Evolutionary conservation across 1,140 invertebrate genomes (phyloP), one percentile per base, ranked within the genome.

Genomic region (Neoseiulus cucumeris): DNA sequence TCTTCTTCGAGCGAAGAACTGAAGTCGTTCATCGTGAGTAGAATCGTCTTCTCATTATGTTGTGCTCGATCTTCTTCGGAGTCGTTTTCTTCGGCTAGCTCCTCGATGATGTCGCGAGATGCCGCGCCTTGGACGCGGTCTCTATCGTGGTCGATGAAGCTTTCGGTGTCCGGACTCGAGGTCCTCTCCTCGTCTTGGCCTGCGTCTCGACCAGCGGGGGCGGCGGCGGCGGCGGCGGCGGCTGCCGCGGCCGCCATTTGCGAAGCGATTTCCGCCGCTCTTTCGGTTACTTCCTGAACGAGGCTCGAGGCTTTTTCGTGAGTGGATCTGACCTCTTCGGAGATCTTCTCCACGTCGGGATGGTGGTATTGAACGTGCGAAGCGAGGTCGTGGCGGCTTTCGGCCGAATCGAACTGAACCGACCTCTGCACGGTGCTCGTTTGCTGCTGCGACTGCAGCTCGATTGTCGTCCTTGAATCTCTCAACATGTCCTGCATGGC

Each of bases 131-230:
- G 33, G 33, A 9, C 33, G 6, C 51, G 14, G 22, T 59, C 51
- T 33, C 33, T 59, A 1, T 59, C 51, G 51, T 59, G 51, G 22
- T 59, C 51, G 22, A 59, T 59, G 33, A 59, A 59, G 51, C 51
- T 59, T 25, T 59, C 51, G 25, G 51, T 59, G 22, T 59, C 51
- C 25, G 51, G 51, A 59, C 51, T 59, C 14, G 51, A 59, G 51
- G 25, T 33, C 25, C 51, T 25, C 51, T 59, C 51, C 4, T 59
- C 51, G 25, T 59, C 51, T 20, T 18, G 14, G 25, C 33, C 25
- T 14, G 17, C 25, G 12, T 44, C 12, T 44, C n/a, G 42, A 14
- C n/a, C 12, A 44, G 12, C 12, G 25, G 51, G 4, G 25, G 14
- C 25, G 33, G 33, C 33, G 33, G 33, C 33, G 22, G 17, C 14